Conservation (phyloP, 2,888 invertebrate genomes). For the Cantharis nigra region DNA sequence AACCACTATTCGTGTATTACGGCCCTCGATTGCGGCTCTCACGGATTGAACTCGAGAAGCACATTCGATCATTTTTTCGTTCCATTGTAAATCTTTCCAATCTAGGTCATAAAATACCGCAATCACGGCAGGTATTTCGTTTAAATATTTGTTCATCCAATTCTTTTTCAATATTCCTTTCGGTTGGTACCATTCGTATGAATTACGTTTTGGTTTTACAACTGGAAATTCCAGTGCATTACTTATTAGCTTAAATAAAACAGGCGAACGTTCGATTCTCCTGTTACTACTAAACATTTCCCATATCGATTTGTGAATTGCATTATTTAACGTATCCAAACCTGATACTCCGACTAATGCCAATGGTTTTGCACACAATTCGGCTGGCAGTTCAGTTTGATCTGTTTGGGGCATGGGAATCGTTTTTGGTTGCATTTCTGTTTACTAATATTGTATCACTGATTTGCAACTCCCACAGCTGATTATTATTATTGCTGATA, state of each 20-base stretch:
- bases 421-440: not conserved
- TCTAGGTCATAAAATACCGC: constrained; percentile 96
- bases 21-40: constrained; percentile 72
- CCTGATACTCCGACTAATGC: constrained; percentile 89
- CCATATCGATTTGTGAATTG: constrained; percentile 90
- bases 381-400: constrained; percentile 73
- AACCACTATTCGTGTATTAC: constrained; percentile 78
- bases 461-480: not conserved
- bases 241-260: constrained; percentile 81
- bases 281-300: constrained; percentile 87
- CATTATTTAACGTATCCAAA: constrained; percentile 81
- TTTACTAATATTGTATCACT: not conserved
- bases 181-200: constrained; percentile 95
- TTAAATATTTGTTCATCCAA: constrained; percentile 94
- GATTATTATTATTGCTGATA: not conserved
- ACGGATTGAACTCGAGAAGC: constrained; percentile 85
- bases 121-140: constrained; percentile 87
- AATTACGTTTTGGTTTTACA: constrained; percentile 82
- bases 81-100: constrained; percentile 95
- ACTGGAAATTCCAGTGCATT: constrained; percentile 87
- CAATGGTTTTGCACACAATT: constrained; percentile 81
- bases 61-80: constrained; percentile 93
- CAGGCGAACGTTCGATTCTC: constrained; percentile 78
- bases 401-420: constrained; percentile 40
- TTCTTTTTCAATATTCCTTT: constrained; percentile 92